phyloP scores from a whole-genome alignment of 2,888 invertebrate genomes.

The Ichneumoninae sp. region DNA sequence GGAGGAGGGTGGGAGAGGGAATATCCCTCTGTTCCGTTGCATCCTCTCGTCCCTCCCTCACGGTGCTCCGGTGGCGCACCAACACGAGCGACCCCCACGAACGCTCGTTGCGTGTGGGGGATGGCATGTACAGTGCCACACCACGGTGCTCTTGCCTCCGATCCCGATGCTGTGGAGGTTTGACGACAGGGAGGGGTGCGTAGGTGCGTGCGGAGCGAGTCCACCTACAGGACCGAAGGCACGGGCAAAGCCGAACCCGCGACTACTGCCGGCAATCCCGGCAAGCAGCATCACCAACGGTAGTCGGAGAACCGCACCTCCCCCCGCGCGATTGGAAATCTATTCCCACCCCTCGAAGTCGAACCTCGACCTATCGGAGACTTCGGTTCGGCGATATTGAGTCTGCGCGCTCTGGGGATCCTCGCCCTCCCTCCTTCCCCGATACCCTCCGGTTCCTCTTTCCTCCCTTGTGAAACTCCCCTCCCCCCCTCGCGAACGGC shows the following conservation, averaged over 20 bases:
- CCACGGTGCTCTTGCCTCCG: slow-evolving; percentile 54
- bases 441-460: slow-evolving; percentile 49
- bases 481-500: slow-evolving; percentile 49
- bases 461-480: slow-evolving; percentile 53
- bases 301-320: slow-evolving; percentile 58
- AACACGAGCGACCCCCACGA: slow-evolving; percentile 41
- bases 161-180: slow-evolving; percentile 60
- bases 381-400: slow-evolving; percentile 84
- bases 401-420: slow-evolving; percentile 81
- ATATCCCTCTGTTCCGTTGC: slow-evolving; percentile 61
- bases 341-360: slow-evolving; percentile 84
- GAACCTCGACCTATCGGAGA: slow-evolving; percentile 84
- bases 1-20: slow-evolving; percentile 22
- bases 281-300: slow-evolving; percentile 44
- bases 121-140: slow-evolving; percentile 35
- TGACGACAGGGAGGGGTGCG: slow-evolving; percentile 77
- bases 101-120: slow-evolving; percentile 54
- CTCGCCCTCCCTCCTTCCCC: slow-evolving; percentile 64
- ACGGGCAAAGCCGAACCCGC: slow-evolving; percentile 68
- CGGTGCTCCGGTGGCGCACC: slow-evolving; percentile 41
- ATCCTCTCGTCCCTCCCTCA: slow-evolving; percentile 66
- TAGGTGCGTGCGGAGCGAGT: slow-evolving; percentile 83
- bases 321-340: slow-evolving; percentile 84
- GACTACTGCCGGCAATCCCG: slow-evolving; percentile 66
- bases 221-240: slow-evolving; percentile 82